phyloP scores from a whole-genome alignment of 2,113 vertebrate species.

The Campylorhamphus procurvoides region DNA sequence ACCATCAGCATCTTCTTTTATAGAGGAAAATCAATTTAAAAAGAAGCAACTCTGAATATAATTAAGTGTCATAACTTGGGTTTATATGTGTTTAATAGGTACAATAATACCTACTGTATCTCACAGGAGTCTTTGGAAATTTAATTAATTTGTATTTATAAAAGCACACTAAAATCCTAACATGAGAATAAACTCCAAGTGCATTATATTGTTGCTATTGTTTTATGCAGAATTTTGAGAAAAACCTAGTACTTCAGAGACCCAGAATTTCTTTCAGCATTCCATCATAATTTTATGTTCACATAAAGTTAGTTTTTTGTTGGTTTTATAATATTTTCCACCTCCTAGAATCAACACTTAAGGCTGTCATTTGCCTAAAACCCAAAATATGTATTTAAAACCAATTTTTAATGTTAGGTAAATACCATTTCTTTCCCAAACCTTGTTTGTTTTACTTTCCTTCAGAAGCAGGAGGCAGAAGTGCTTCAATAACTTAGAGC shows the following conservation, averaged over 20 bases:
- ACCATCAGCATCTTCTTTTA: constrained; percentile 47
- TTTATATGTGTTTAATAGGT: constrained; percentile 64
- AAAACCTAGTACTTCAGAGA: not conserved
- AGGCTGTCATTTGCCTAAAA: not conserved
- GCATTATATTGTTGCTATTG: not conserved
- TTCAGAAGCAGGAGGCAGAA: not conserved
- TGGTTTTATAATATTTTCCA: not conserved
- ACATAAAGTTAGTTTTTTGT: not conserved
- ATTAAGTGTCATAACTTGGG: constrained; percentile 46
- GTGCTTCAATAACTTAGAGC: not conserved
- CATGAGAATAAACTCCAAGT: not conserved
- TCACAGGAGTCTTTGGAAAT: constrained; percentile 34
- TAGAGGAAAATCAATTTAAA: constrained; percentile 47
- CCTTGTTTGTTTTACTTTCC: not conserved
- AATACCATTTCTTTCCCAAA: not conserved
- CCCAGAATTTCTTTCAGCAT: not conserved
- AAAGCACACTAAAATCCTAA: constrained; percentile 15
- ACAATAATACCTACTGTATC: constrained; percentile 53
- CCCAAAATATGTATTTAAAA: not conserved
- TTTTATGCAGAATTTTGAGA: constrained; percentile 24
- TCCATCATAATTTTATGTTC: not conserved
- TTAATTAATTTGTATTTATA: constrained; percentile 61
- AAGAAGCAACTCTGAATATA: constrained; percentile 40
- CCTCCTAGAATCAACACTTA: not conserved
- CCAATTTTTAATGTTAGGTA: not conserved